A percentile compares a stretch with the other conserved stretches of the same genome.
phyloP scores from a whole-genome alignment of 2,113 vertebrate genomes.

The Pseudorhombus dupliciocellatus region DNA sequence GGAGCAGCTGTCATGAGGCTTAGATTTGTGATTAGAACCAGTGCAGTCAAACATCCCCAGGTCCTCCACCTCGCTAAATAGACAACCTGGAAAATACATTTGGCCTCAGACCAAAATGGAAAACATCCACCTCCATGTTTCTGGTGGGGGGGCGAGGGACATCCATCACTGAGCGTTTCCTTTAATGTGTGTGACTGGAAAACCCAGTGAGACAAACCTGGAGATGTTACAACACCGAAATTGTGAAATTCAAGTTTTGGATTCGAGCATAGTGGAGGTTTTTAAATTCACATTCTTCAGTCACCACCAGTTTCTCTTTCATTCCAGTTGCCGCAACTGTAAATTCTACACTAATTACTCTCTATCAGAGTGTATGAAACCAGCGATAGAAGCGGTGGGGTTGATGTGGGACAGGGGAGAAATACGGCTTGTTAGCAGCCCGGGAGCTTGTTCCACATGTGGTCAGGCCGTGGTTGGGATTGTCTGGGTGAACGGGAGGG shows the following conservation, averaged over 20 bases:
- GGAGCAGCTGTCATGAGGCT: constrained; percentile 80
- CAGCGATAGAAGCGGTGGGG: constrained; percentile 60
- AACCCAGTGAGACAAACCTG: constrained; percentile 3
- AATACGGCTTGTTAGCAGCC: constrained; percentile 69
- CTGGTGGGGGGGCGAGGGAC: constrained; percentile 6
- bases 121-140: constrained; percentile 66
- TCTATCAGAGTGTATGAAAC: constrained; percentile 76
- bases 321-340: constrained; percentile 24
- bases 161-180: constrained; percentile 42
- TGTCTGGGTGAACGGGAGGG: constrained; percentile 70
- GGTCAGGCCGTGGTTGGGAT: constrained; percentile 62
- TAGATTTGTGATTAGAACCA: constrained; percentile 80
- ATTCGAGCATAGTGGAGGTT: neutral
- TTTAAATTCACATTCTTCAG: neutral
- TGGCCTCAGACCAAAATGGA: constrained; percentile 65
- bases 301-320: neutral
- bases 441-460: constrained; percentile 69
- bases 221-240: neutral
- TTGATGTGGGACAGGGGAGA: constrained; percentile 68
- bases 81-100: constrained; percentile 83
- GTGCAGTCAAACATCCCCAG: constrained; percentile 78
- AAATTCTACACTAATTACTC: constrained; percentile 58
- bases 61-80: constrained; percentile 76
- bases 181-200: constrained; percentile 25
- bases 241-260: neutral